Evolutionary conservation across 2,113 vertebrate genomes (phyloP).

Genomic region (Cygnus atratus): DNA sequence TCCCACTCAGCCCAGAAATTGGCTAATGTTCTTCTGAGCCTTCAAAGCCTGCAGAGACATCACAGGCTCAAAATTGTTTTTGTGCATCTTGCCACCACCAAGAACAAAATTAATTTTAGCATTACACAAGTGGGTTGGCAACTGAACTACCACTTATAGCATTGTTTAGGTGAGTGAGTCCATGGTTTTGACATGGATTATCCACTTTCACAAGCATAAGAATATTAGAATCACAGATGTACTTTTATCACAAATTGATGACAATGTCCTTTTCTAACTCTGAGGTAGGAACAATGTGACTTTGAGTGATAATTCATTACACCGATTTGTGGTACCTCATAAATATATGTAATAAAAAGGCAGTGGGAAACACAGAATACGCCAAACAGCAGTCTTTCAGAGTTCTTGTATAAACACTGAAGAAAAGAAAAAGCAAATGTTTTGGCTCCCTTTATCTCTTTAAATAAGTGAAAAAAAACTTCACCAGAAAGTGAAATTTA

Average conservation of each 20-base stretch:
- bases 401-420: neutral
- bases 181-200: neutral
- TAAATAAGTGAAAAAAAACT: neutral
- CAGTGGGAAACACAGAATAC: neutral
- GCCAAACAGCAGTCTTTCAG: neutral
- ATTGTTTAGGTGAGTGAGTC: neutral
- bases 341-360: neutral
- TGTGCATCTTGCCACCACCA: neutral
- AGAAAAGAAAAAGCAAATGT: neutral
- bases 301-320: neutral
- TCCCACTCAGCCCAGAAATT: neutral
- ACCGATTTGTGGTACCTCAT: neutral
- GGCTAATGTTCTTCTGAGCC: neutral
- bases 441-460: neutral
- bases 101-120: neutral
- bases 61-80: neutral
- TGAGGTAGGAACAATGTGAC: neutral
- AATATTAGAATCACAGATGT: neutral
- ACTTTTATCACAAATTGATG: neutral
- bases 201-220: neutral
- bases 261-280: neutral
- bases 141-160: neutral
- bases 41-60: neutral
- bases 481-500: neutral
- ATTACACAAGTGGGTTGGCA: neutral